phyloP scores from a whole-genome alignment of 2,797 vertebrate genomes.

The Eospalax fontanierii region DNA sequence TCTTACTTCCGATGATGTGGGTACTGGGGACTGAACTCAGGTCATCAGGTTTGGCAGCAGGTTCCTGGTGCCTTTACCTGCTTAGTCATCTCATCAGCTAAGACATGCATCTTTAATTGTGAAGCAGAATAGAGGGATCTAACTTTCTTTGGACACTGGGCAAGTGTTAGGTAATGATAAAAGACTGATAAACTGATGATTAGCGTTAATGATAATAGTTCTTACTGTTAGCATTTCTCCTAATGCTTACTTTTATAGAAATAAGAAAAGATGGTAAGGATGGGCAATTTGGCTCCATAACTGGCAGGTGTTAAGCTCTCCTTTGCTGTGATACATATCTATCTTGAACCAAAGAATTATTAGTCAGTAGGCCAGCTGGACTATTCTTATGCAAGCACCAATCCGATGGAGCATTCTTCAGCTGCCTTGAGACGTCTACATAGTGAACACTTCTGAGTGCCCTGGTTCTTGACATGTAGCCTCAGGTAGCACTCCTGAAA shows the following conservation, averaged over 20 bases:
- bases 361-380: not conserved
- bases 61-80: not conserved
- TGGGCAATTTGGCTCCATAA: not conserved
- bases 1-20: not conserved
- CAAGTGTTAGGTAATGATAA: not conserved
- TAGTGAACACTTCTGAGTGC: not conserved
- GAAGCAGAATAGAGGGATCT: not conserved
- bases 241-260: not conserved
- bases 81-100: too few relatives aligned
- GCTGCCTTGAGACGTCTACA: not conserved
- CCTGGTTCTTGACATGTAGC: not conserved
- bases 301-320: not conserved
- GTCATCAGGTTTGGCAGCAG: not conserved
- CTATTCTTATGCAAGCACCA: not conserved
- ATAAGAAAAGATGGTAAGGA: not conserved
- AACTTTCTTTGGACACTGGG: not conserved
- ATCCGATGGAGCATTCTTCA: not conserved
- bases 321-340: not conserved
- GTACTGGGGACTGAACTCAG: not conserved
- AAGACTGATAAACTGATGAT: not conserved
- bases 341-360: not conserved
- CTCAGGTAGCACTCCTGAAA: not conserved
- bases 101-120: not conserved
- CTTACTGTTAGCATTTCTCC: not conserved
- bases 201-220: not conserved